Base-by-base conservation (phyloP, 2,888 invertebrate species). In the Eupithecia tripunctaria region DNA sequence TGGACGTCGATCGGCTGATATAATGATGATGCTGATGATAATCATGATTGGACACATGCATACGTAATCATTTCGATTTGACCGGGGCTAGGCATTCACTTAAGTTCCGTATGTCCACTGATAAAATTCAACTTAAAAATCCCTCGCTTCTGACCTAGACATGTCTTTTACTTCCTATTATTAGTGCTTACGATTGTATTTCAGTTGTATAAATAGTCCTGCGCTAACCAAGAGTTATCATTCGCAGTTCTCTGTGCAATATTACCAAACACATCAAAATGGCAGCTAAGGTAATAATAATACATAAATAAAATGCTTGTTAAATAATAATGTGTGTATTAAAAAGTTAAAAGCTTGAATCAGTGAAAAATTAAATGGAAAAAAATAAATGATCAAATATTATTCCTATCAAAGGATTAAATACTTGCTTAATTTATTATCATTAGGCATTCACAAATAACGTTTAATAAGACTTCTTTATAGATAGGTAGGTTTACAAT, bases 131-230 rank as follows among this genome's bases (percentile, higher is more conserved):
- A 89, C 87, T 89, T 85, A 89, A 84, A 91, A 89, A 87, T 86
- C 1, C 85, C 85, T 87, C 88, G 79, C 77, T 70, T 78, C 84
- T 91, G 93, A 91, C 93, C 93, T 93, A 91, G 86, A 88, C 86
- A 87, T 89, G 85, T 89, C 89, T 88, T 82, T 91, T 89, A 91
- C 91, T 93, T 93, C 93, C 92, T 92, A 91, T 89, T 91, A 89
- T 85, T 87, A 89, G 88, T 85, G 82, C 81, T 81, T 89, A 89
- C 82, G 85, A 88, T 85, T 89, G 90, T 87, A 81, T 86, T 85
- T 86, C 86, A 88, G 82, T 78, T 73, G 78, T 88, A 89, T 89
- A 89, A 89, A 91, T 93, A 89, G 89, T 85, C 85, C 88, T 82
- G 82, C 80, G 71, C 51, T 82, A 80, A 81, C 84, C 86, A 82